Evolutionary conservation across 2,113 vertebrate species (phyloP), one percentile per base, ranked within the genome.

Genomic region (Callopanchax toddi): DNA sequence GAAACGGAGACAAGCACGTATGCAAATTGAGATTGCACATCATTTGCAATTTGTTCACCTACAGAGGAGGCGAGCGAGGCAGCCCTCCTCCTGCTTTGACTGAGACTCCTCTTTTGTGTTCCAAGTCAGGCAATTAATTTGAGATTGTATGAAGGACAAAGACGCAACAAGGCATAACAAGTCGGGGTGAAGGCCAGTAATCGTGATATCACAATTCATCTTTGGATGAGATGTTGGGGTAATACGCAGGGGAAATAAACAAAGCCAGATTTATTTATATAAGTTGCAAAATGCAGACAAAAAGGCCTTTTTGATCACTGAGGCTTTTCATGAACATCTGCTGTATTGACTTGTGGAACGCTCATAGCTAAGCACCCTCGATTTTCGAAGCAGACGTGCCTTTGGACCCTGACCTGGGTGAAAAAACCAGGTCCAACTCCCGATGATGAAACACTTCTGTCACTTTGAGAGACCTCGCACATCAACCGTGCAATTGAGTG

Each of bases 391-490:
- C 67, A 17, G 7, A 26, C 39, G 29, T 8, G 48, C 46, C 67
- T 58, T 12, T 12, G 50, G 70, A 70, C 57, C 46, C n/a, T 72
- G 66, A 68, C 71, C 76, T 65, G 61, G 17, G 18, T 23, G 40
- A 39, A 64, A 59, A 70, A 67, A 58, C 62, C 46, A 32, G 1
- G 18, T 67, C 32, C 4, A 49, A 39, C 21, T 21, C 36, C n/a
- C 7, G 53, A 68, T 71, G 72, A 83, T 83, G 44, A 60, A 82
- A 62, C 51, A 51, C 12, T 48, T 48, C 55, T 70, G 71, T 76
- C 68, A 69, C 71, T 80, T 45, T 63, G 66, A 84, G 32, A 49
- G 62, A 80, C 69, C 54, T 76, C 42, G 25, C 66, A 62, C 56
- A 60, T 77, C 58, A 71, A 18, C 60, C 25, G 37, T 43, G 55